These are phyloP conservation scores for Galaxea fascicularis DNA, from an alignment of 92 coral and sea anemone genomes.

Conservation along the genomic window DNA sequence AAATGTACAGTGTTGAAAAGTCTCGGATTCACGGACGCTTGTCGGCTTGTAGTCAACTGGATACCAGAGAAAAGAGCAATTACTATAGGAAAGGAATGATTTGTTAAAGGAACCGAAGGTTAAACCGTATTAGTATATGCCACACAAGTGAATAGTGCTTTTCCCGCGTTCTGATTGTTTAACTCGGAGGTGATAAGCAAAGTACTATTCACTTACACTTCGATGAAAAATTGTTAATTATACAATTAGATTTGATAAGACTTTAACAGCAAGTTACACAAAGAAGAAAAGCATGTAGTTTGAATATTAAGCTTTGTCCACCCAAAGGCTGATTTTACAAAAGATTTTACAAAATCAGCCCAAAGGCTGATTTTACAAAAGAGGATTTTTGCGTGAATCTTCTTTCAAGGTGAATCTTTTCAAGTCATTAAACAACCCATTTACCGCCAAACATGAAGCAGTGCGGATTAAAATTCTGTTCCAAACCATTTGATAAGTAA, in stretches of 20 bases:
- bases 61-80: neutral
- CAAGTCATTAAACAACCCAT: no score
- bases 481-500: neutral
- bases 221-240: no score
- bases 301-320: neutral
- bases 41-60: neutral
- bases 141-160: no score
- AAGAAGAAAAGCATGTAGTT: neutral
- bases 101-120: neutral
- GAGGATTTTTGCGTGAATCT: no score
- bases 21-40: neutral
- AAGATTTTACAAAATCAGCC: neutral
- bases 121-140: neutral
- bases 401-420: no score
- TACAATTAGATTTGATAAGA: neutral
- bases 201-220: no score
- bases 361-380: neutral
- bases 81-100: neutral
- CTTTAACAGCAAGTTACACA: neutral
- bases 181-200: no score
- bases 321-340: neutral
- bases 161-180: no score
- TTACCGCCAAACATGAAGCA: no score
- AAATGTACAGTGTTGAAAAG: conserved; percentile 7
- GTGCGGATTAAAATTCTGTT: neutral